Evolutionary conservation across 2,888 invertebrate species (phyloP).

Genomic region (Drosophila demipolita): DNA sequence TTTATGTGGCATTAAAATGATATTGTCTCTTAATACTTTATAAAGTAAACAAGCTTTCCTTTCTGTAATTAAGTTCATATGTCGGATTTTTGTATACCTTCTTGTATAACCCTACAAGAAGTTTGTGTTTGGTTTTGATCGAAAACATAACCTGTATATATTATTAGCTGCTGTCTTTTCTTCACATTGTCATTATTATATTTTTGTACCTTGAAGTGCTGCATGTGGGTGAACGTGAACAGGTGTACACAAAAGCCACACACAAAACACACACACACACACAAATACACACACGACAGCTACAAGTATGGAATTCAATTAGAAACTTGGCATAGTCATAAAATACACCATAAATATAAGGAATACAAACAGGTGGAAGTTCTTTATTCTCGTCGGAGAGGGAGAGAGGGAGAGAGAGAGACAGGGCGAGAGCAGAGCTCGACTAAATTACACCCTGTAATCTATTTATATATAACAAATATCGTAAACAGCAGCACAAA

Average conservation of each 20-base stretch:
- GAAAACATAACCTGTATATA: background rate
- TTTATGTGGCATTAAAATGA: background rate
- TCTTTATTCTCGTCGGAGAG: background rate
- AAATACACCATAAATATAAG: background rate
- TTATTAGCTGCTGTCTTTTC: background rate
- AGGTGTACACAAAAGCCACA: slow-evolving; percentile 3
- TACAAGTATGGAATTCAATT: slow-evolving; percentile 21
- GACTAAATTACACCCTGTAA: background rate
- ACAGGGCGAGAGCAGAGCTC: background rate
- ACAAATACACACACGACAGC: background rate
- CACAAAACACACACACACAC: no score
- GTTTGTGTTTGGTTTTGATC: background rate
- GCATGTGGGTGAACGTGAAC: slow-evolving; percentile 9
- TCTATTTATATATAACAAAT: background rate
- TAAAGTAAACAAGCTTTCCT: background rate
- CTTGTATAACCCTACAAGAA: no score
- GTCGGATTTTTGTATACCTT: background rate
- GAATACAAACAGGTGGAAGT: slow-evolving; percentile 4
- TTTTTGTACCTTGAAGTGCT: background rate
- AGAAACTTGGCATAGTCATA: slow-evolving; percentile 31
- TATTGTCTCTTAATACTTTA: background rate
- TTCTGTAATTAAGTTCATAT: background rate
- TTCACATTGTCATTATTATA: background rate
- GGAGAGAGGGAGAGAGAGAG: background rate
- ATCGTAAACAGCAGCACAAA: background rate